Conservation (phyloP, 2,888 invertebrate species). For the Anoplius nigerrimus region DNA sequence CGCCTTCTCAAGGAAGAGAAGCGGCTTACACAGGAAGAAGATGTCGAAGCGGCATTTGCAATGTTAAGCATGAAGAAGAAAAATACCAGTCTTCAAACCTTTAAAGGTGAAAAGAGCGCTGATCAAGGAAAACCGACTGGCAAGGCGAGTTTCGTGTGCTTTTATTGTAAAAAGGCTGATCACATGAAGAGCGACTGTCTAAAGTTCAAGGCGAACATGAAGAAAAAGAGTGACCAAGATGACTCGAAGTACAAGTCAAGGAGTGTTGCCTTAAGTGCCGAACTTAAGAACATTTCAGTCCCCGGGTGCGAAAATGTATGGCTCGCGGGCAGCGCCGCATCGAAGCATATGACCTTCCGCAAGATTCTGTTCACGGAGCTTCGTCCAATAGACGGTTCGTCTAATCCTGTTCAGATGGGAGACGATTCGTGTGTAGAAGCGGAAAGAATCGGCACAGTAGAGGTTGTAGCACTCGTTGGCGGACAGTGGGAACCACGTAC, state of each 20-base stretch:
- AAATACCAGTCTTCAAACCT: not conserved
- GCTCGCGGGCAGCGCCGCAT: constrained; percentile 37
- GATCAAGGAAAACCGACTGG: constrained; percentile 18
- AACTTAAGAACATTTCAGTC: not conserved
- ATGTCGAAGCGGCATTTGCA: constrained; percentile 10
- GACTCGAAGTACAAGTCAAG: not conserved
- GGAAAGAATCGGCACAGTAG: constrained; percentile 25
- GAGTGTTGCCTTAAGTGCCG: no score
- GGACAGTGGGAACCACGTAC: constrained; percentile 5
- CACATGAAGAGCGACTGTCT: constrained; percentile 32
- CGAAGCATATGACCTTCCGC: constrained; percentile 38
- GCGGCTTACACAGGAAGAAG: constrained; percentile 1
- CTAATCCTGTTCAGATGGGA: constrained; percentile 21
- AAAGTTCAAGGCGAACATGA: constrained; percentile 13
- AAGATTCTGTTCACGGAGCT: constrained; percentile 27
- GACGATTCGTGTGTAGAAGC: constrained; percentile 18
- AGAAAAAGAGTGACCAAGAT: not conserved
- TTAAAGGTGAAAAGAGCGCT: not conserved
- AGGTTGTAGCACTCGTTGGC: constrained; percentile 17
- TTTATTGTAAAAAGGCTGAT: not conserved
- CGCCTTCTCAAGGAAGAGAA: constrained; percentile 19
- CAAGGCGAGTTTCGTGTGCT: not conserved
- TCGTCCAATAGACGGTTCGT: constrained; percentile 1
- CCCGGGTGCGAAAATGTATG: constrained; percentile 25
- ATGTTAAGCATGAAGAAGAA: not conserved